Base-by-base conservation (phyloP, 2,797 vertebrate genomes). In the Cossypha heuglini region DNA sequence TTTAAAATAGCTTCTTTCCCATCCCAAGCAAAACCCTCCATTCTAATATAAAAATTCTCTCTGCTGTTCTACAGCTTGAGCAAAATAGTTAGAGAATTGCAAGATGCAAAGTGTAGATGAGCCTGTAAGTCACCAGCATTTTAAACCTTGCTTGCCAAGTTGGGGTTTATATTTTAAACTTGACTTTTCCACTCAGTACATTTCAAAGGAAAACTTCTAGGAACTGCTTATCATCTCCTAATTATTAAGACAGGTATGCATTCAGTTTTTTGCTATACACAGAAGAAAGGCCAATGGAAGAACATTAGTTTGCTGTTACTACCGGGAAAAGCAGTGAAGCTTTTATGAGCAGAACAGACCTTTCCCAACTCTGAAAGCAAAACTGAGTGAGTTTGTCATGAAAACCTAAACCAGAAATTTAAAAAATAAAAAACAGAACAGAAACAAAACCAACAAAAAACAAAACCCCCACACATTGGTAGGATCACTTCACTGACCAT, bases 401-500 rank as follows among this genome's bases (percentile, higher is more conserved):
- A 88, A 88, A 86, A 77, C 3, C 45, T 42, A 77, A 86, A 51
- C 13, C 13, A 88, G 25, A 82, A 81, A 49, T 62, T 86, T 0
- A 46, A 92, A 93, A 74, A 52, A 61, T 31, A 62, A n/a, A 33
- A 55, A 24, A 24, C 20, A 61, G 14, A 24, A 24, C 20, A 61
- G 14, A 69, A 57, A 45, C 11, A 51, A 86, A 55, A 93, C 45
- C 37, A 48, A 46, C 8, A 40, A 29, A 46, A 1, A 48, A 21
- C 14, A 40, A 46, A 42, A 1, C 25, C 5, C 10, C 5, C 25
- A 16, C 33, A 24, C 18, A 38, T 72, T 6, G 5, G 33, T 9
- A 90, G 75, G 78, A 88, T 79, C 26, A 74, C 52, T 93, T 94
- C 46, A 75, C 51, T 52, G 89, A 67, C 37, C 46, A 80, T 79